These are phyloP conservation scores for Podargus strigoides DNA, from an alignment of 2,797 vertebrate genomes.

Conservation along the genomic window DNA sequence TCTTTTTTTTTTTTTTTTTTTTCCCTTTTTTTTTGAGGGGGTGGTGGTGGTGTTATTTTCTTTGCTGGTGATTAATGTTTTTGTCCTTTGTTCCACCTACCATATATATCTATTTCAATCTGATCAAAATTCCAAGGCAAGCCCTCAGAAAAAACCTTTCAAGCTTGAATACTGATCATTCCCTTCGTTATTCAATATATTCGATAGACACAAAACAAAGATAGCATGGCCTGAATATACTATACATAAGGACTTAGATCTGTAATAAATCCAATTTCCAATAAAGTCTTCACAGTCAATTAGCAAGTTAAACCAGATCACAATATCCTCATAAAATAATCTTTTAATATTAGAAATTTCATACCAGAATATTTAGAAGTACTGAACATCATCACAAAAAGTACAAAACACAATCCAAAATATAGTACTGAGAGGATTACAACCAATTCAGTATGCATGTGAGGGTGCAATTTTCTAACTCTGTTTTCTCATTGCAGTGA, in stretches of 20 bases:
- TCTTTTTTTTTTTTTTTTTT: too few species aligned
- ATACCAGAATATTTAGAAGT: not conserved
- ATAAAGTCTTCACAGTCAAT: not conserved
- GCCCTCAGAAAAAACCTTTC: not conserved
- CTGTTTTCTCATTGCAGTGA: not conserved
- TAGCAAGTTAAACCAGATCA: not conserved
- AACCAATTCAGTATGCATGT: not conserved
- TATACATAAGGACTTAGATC: not conserved
- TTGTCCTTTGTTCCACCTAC: not conserved
- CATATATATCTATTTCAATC: not conserved
- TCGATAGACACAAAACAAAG: not conserved
- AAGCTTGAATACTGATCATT: not conserved
- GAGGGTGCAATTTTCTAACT: not conserved
- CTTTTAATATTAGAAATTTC: not conserved
- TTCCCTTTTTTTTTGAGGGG: rapidly evolving
- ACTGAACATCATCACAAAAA: not conserved
- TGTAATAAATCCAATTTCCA: not conserved
- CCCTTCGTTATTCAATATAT: not conserved
- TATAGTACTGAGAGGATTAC: not conserved
- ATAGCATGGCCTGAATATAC: not conserved
- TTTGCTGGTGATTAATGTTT: not conserved
- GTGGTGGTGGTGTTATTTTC: not conserved
- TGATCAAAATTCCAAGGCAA: not conserved
- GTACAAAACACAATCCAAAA: not conserved
- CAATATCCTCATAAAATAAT: not conserved